phyloP scores from a whole-genome alignment of 2,888 invertebrate species.

The Drosophila leonis region DNA sequence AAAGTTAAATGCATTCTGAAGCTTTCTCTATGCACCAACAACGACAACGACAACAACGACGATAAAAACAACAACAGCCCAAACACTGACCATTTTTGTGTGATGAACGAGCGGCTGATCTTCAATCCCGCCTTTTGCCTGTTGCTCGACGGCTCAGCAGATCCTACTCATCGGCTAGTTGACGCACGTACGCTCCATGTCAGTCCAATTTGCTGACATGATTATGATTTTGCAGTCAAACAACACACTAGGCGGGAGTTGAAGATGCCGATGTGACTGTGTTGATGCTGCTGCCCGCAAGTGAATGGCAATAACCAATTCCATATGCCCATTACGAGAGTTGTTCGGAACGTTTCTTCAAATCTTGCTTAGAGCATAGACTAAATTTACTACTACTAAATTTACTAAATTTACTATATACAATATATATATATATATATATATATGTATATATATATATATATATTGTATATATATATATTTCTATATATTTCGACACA shows the following conservation, averaged over 20 bases:
- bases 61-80: slow-evolving; percentile 24
- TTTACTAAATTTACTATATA: too few relatives aligned
- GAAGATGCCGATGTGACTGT: slow-evolving; percentile 47
- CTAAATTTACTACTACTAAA: neutral
- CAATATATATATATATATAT: too few relatives aligned
- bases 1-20: slow-evolving; percentile 50
- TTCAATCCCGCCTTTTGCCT: slow-evolving; percentile 46
- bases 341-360: slow-evolving; percentile 27
- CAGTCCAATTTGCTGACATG: slow-evolving; percentile 81
- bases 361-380: slow-evolving; percentile 9
- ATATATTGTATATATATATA: neutral
- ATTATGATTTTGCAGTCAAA: slow-evolving; percentile 75
- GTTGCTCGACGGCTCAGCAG: slow-evolving; percentile 38
- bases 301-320: slow-evolving; percentile 60
- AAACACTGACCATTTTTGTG: slow-evolving; percentile 45
- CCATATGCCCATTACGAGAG: slow-evolving; percentile 42
- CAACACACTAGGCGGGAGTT: slow-evolving; percentile 55
- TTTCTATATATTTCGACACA: neutral
- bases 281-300: slow-evolving; percentile 34
- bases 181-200: slow-evolving; percentile 78
- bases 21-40: slow-evolving; percentile 51
- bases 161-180: slow-evolving; percentile 79
- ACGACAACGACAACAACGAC: neutral
- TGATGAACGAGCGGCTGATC: slow-evolving; percentile 52
- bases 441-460: too few relatives aligned